Conservation (phyloP, 2,888 invertebrate genomes). For the Drosophila cognata region DNA sequence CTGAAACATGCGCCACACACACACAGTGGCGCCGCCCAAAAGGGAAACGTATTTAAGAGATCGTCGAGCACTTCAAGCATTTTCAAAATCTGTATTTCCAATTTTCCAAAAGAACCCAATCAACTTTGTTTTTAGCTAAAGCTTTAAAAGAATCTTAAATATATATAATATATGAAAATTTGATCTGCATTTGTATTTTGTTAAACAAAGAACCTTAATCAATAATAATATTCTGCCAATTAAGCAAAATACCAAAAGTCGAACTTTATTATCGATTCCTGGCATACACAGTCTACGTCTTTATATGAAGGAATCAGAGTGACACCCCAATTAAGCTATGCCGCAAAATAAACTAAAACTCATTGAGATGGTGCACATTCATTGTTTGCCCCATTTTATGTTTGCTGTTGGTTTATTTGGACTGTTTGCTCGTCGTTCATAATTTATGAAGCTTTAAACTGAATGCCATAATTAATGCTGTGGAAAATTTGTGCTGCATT, state of each 20-base stretch:
- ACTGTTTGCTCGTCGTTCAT: background rate
- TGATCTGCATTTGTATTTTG: background rate
- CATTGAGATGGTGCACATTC: background rate
- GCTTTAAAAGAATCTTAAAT: too few relatives aligned
- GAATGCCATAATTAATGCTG: conserved; percentile 22
- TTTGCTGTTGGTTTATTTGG: conserved; percentile 7
- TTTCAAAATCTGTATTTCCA: background rate
- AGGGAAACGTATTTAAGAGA: conserved; percentile 3
- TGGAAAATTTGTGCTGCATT: conserved; percentile 9
- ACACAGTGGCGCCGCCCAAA: conserved; percentile 7
- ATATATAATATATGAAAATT: background rate
- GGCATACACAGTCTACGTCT: background rate
- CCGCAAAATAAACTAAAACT: background rate
- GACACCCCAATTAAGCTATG: background rate
- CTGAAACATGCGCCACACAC: conserved; percentile 3
- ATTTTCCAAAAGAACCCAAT: background rate
- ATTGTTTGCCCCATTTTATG: background rate
- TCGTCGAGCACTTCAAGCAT: background rate
- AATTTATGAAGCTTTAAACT: conserved; percentile 22
- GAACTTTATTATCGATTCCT: too few relatives aligned
- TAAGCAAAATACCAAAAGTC: background rate
- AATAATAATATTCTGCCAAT: background rate
- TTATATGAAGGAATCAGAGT: background rate
- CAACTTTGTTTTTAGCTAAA: background rate
- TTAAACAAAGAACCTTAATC: background rate